phyloP scores from a whole-genome alignment of 1,140 invertebrate species.

The Potamilus streckersoni region DNA sequence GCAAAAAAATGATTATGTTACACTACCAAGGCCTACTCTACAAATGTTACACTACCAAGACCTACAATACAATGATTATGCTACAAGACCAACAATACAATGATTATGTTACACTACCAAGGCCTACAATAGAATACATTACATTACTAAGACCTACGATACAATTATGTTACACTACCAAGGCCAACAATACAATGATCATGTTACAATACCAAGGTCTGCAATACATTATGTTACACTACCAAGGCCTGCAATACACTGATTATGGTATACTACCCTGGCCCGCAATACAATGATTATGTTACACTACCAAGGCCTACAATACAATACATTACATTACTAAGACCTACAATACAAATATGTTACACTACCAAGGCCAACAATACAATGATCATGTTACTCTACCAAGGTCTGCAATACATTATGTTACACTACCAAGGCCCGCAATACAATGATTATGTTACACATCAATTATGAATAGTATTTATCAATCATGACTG shows the following conservation, averaged over 20 bases:
- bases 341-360: conserved; percentile 43
- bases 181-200: no score
- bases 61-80: no score
- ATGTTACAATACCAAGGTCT: conserved; percentile 51
- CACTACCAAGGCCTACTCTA: no score
- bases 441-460: conserved; percentile 30
- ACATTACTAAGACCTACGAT: conserved; percentile 54
- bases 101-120: conserved; percentile 41
- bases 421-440: conserved; percentile 43
- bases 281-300: conserved; percentile 38
- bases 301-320: conserved; percentile 57
- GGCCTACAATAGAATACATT: conserved; percentile 32
- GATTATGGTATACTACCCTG: conserved; percentile 40
- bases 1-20: no score
- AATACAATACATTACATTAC: conserved; percentile 33
- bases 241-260: conserved; percentile 48
- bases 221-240: conserved; percentile 28
- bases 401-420: conserved; percentile 51
- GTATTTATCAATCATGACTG: no score
- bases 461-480: no score
- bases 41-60: no score
- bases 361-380: no score
- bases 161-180: no score
- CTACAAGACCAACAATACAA: no score
- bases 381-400: conserved; percentile 1